phyloP scores from a whole-genome alignment of 2,888 invertebrate species.

The Stenotaenia linearis region DNA sequence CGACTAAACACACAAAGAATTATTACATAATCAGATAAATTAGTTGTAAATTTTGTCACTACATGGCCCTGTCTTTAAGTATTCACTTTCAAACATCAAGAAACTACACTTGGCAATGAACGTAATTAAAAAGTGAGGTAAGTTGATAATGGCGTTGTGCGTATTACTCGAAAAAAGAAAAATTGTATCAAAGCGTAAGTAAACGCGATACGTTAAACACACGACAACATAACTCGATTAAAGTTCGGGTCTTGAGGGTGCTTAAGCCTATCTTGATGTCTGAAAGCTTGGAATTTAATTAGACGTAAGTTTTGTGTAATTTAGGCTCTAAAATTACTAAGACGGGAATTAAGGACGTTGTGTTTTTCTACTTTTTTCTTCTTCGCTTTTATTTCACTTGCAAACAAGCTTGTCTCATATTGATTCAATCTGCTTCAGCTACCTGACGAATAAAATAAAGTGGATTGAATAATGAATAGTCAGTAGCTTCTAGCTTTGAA shows the following conservation, averaged over 20 bases:
- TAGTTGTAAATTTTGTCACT: too few species aligned
- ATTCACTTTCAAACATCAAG: too few species aligned
- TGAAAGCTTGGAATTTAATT: not conserved
- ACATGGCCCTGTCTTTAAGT: too few species aligned
- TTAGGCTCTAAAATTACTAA: not conserved
- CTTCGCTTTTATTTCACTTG: not conserved
- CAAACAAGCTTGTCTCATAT: not conserved
- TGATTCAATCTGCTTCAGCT: not conserved
- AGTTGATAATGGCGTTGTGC: too few species aligned
- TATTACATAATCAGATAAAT: too few species aligned
- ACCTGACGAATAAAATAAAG: not conserved
- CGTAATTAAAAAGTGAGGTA: too few species aligned
- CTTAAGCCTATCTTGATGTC: not conserved
- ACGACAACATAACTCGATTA: not conserved
- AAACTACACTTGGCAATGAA: too few species aligned
- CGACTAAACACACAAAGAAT: too few species aligned
- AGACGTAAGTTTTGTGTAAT: not conserved
- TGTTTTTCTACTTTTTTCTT: not conserved
- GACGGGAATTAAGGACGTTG: not conserved
- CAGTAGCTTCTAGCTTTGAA: not conserved
- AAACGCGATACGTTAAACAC: too few species aligned
- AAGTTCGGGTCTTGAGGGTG: not conserved
- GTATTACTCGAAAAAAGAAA: too few species aligned
- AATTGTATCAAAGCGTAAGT: too few species aligned
- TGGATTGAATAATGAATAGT: not conserved